Evolutionary conservation across 2,888 invertebrate species (phyloP), one percentile per base, ranked within the genome.

Genomic region (Serripes groenlandicus): DNA sequence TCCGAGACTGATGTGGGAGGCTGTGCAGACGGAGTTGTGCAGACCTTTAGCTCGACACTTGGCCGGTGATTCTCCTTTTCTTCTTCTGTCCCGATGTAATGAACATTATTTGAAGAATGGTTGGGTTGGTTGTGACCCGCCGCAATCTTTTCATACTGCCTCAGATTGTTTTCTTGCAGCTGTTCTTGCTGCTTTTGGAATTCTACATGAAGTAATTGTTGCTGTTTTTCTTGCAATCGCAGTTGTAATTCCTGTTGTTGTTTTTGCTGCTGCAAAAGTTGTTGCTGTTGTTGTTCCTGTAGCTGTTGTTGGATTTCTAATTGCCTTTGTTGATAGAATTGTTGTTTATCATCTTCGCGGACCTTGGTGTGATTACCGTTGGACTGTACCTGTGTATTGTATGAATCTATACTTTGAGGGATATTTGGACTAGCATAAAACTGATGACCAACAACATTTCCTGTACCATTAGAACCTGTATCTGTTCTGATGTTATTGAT

Each of bases 21-120:
- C 32, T 89, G 87, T 28, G 92, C 90, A 18, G 90, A 88, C 1
- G 92, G 91, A 1, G 91, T 89, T 5, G 89, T 86, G 91, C 91
- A 91, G 4, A 91, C 92, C 66, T 90, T 87, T 34, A 87, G 49
- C 26, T 91, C 89, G 62, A 76, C 89, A 64, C 89, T 90, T 32
- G 91, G 91, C 26, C 91, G 68, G 9, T 68, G 68, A 56, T 81
- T 81, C 52, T 83, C 87, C 35, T 78, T 82, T 11, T 73, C 78
- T 37, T 82, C 78, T 23, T 66, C 56, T n/a, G 32, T 72, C 7
- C 30, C 21, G 4, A 26, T 66, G 26, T 34, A 26, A 7, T 66
- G 66, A 23, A 66, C 15, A 26, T 26, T 66, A 15, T 42, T 42
- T 7, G 42, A 23, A 26, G 66, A 66, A 23, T 18, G 7, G n/a